Evolutionary conservation across 2,797 vertebrate genomes (phyloP).

Genomic region (Sebastes hubbsi): DNA sequence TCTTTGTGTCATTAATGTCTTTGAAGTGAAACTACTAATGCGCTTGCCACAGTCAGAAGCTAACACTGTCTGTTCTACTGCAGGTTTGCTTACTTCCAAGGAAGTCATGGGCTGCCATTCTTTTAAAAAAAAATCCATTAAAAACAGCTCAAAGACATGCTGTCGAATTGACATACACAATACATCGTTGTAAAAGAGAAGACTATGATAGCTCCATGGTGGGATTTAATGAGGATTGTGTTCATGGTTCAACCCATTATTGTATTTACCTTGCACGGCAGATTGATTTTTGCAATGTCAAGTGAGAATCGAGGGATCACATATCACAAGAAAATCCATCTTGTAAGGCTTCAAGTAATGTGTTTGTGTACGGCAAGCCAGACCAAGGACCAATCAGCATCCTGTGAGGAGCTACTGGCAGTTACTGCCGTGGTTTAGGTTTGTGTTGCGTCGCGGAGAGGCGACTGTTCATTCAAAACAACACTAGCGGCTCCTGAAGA

Average conservation of each 20-base stretch:
- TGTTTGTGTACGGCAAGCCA: not conserved
- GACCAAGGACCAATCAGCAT: not conserved
- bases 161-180: not conserved
- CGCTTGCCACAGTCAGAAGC: not conserved
- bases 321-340: not conserved
- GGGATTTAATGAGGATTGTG: not conserved
- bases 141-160: conserved; percentile 1
- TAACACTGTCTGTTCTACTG: not conserved
- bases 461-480: too few relatives aligned
- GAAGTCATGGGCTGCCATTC: not conserved
- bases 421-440: not conserved
- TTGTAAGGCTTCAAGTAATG: not conserved
- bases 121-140: not conserved
- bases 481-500: too few relatives aligned
- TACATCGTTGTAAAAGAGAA: not conserved
- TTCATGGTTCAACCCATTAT: not conserved
- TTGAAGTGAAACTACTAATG: conserved; percentile 15
- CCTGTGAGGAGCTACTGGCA: not conserved
- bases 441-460: too few relatives aligned
- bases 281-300: not conserved
- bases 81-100: not conserved
- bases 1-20: conserved; percentile 22
- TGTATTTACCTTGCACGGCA: not conserved
- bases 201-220: not conserved
- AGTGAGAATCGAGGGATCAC: not conserved